Evolutionary conservation across 2,797 vertebrate species (phyloP), one percentile per base, ranked within the genome.

Genomic region (Natrix natrix): DNA sequence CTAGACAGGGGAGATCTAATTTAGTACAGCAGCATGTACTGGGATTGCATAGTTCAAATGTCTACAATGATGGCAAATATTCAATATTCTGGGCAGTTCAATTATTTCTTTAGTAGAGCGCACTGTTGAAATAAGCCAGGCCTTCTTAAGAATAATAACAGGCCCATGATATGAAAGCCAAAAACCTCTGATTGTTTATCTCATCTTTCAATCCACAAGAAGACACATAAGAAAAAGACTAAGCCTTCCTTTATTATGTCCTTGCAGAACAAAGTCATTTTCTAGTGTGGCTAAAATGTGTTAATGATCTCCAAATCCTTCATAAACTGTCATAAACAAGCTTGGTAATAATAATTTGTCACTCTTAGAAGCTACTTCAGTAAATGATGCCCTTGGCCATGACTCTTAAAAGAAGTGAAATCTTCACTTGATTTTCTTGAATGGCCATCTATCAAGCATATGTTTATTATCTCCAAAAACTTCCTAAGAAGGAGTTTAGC

Each of bases 161-260:
- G 57, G 48, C 13, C 1, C n/a, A 63, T 52, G 5, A 26, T 5
- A 55, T 26, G 60, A 43, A 54, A 61, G 57, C 69, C 48, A 90
- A 92, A 66, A 92, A 43, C 8, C 3, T 13, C 20, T 60, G 43
- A 55, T 52, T 90, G 88, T 92, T 92, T 92, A 90, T 17, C 56
- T 61, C 28, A 89, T 90, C 48, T 90, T 32, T 63, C 88, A 43
- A 37, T 10, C 37, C 88, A 92, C 32, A n/a, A 92, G 74, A 90
- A 43, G n/a, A n/a, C 55, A 11, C 48, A 86, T 66, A 24, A 86
- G 69, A 61, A 54, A 61, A 86, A 89, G 32, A 60, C 52, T 52
- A 89, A 69, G 6, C 20, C 56, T 74, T 89, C 37, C 56, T 28
- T 54, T 56, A 52, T 59, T 59, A 83, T 22, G 20, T 52, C 63